Base-by-base conservation (phyloP, 2,113 vertebrate genomes). In the Oxyura jamaicensis region DNA sequence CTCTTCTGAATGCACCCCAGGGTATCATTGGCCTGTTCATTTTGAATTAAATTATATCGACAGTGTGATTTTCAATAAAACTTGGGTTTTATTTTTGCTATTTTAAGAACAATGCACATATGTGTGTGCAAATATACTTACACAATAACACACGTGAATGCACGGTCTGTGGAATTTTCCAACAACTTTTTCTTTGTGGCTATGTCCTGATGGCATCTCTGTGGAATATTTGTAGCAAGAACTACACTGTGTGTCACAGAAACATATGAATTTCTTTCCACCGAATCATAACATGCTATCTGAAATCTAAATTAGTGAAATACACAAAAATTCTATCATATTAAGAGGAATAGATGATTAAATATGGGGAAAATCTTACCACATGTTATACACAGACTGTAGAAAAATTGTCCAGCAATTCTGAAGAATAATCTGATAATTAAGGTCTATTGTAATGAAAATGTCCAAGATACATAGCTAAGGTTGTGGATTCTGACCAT, bases 151-250 rank as follows among this genome's bases (percentile, higher is more conserved):
- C 5, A 29, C 20, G 39, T 17, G 5, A 6, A 66, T 19, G 12
- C 13, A 36, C 8, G 55, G 4, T 29, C 36, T 36, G 23, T 62
- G 44, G 41, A 74, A 77, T 80, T 80, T 80, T 79, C 35, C 63
- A 88, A 3, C 26, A 25, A 17, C 0, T 0, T 13, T n/a, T 12
- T 44, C 0, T 0, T 41, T 16, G 8, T 60, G 11, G 3, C 79
- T 80, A 44, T n/a, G 13, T 6, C 6, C 12, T 21, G 16, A 58
- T 60, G 5, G 5, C 13, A 62, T 4, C 15, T 82, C 21, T 60
- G 8, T 0, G 0, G 13, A 60, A 5, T 39, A 11, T 20, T 48
- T 42, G 18, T 23, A 65, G 29, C 22, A 87, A 72, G 12, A 82
- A 10, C 41, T 42, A 19, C 16, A 7, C 8, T 52, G 33, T 48